Base-by-base conservation (phyloP, 92 coral and sea anemone genomes). In the Siderastrea siderea region DNA sequence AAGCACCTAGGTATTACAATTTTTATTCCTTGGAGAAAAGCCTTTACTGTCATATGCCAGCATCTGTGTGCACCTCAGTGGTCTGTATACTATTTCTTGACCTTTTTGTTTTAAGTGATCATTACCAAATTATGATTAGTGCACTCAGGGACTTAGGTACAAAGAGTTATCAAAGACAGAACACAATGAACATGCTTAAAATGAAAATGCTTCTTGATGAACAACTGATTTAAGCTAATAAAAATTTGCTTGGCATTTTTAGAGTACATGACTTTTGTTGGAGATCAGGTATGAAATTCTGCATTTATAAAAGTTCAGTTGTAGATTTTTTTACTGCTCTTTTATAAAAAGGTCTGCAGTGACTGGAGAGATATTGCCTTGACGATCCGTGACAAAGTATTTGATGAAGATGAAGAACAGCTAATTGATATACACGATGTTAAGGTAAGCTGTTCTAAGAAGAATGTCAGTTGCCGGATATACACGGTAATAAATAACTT, bases 291-390 rank as follows among this genome's bases (percentile, higher is more conserved):
- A 26, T 17, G 8, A 71, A 10, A 50, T 8, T 71, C 11, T 3
- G 44, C 44, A 10, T 8, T 44, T 47, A 7, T 16, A 17, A 65
- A 65, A 7, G 6, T 17, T 16, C 19, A 65, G 44, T 47, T 71
- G 15, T 9, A 47, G 4, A 16, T 47, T 47, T 44, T 26, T 71
- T 47, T 47, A 11, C 75, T 71, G 17, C 47, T 44, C 53, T 71
- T 7, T 64, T 7, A 15, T 26, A 4, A 47, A 44, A 9, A 80
- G 76, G 85, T 80, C 9, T 80, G 85, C 44, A 19, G 76, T 52
- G 85, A 80, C 53, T 80, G 85, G 76, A 80, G 85, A 68, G 85
- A 80, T 4, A 68, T 80, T 38, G 76, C 66, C 5, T 44, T 80
- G 1, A 68, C 75, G 4, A 67, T 80, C n/a, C 75, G 66, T 4